These are phyloP conservation scores for Albula glossodonta DNA, from an alignment of 2,113 vertebrate genomes.

Conservation along the genomic window DNA sequence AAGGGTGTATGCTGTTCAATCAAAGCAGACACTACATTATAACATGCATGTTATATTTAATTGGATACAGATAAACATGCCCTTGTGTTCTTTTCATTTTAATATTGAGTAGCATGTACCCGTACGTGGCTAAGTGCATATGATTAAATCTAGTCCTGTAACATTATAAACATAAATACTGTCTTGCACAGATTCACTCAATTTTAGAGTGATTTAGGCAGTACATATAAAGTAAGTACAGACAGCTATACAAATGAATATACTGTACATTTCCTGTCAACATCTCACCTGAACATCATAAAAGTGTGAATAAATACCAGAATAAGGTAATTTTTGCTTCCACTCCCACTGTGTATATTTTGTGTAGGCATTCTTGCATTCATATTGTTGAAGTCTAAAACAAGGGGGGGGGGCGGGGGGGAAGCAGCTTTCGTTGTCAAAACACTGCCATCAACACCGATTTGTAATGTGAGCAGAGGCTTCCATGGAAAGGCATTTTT, in stretches of 20 bases:
- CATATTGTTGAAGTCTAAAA: background rate
- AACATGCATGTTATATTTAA: too few species aligned
- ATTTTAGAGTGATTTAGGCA: background rate
- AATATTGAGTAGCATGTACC: too few species aligned
- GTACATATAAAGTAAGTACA: background rate
- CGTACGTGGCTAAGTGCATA: too few species aligned
- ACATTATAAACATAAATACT: background rate
- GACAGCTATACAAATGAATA: too few species aligned
- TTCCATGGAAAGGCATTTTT: background rate
- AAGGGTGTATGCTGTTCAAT: too few species aligned
- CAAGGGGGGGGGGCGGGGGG: background rate
- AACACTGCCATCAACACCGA: background rate
- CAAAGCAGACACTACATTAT: too few species aligned
- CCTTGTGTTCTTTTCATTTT: too few species aligned
- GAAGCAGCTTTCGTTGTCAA: background rate
- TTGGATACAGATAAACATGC: too few species aligned
- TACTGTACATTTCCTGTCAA: background rate
- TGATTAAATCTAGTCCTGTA: background rate
- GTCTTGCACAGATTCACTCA: background rate
- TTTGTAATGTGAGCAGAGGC: background rate
- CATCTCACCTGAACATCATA: background rate
- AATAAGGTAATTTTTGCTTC: background rate
- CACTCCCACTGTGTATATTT: background rate
- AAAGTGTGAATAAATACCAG: background rate
- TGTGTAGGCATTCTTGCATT: background rate